These are phyloP conservation scores for Papilio polytes DNA, from an alignment of 1,140 invertebrate species.

Conservation along the genomic window DNA sequence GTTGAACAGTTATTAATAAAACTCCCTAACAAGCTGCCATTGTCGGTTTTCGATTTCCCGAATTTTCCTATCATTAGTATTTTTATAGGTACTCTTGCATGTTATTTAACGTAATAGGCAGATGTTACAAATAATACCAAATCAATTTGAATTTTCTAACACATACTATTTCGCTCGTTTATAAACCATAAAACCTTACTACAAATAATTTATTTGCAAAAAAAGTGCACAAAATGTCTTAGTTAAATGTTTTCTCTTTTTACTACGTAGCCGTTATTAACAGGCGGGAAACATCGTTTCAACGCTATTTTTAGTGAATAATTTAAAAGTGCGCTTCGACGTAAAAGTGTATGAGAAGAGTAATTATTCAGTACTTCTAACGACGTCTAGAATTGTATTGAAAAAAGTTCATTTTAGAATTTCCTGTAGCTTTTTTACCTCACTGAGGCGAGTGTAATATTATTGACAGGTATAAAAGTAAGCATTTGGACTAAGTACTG, in stretches of 20 bases:
- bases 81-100: not conserved
- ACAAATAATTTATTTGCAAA: not conserved
- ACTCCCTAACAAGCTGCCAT: not conserved
- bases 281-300: not conserved
- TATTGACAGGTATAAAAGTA: not conserved
- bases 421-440: not conserved
- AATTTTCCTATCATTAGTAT: not conserved
- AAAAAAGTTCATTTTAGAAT: not conserved
- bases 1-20: not conserved
- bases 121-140: too few species aligned
- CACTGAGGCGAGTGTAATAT: not conserved
- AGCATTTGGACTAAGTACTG: not conserved
- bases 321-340: slow-evolving; percentile 1
- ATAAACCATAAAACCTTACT: not conserved
- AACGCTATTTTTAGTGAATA: not conserved
- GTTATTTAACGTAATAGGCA: too few species aligned
- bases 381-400: not conserved
- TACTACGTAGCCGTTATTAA: not conserved
- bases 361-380: not conserved
- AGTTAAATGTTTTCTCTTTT: not conserved
- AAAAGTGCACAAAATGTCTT: not conserved
- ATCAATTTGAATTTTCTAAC: too few species aligned
- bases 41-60: not conserved
- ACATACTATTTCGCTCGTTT: too few species aligned
- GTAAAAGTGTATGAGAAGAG: not conserved